Conservation (phyloP, 2,797 vertebrate genomes). For the Eulemur rubriventer region DNA sequence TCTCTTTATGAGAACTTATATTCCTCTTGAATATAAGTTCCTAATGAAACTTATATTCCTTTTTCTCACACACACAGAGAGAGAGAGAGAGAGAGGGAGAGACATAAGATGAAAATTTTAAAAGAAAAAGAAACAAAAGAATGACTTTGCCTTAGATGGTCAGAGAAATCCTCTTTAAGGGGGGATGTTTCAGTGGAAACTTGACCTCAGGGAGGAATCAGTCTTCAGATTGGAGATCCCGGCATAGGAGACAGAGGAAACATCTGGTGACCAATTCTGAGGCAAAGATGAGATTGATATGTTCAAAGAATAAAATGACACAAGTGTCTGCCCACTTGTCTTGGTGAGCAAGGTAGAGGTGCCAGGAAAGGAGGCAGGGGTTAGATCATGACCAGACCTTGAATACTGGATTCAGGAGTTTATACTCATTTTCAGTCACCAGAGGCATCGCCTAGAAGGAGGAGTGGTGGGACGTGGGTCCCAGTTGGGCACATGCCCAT, state of each 20-base stretch:
- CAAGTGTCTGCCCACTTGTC: background rate
- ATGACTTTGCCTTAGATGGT: background rate
- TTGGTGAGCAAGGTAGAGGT: background rate
- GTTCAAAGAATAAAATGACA: background rate
- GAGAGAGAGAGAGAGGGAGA: no score
- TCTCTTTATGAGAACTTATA: background rate
- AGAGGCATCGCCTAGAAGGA: background rate
- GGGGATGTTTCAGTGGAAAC: background rate
- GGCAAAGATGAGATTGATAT: background rate
- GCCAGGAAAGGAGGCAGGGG: background rate
- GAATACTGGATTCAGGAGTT: background rate
- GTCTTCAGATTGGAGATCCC: background rate
- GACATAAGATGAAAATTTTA: background rate
- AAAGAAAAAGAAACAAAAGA: background rate
- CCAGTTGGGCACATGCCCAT: fast-evolving
- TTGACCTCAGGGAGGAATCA: background rate
- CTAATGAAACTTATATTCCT: background rate
- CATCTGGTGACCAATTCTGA: background rate
- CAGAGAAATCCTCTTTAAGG: background rate
- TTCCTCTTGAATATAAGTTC: background rate
- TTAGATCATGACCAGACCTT: fast-evolving
- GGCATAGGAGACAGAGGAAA: background rate
- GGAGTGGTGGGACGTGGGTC: fast-evolving
- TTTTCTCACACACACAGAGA: background rate
- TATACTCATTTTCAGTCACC: background rate